Evolutionary conservation across 2,113 vertebrate species (phyloP).

Genomic region (Halichoerus grypus): DNA sequence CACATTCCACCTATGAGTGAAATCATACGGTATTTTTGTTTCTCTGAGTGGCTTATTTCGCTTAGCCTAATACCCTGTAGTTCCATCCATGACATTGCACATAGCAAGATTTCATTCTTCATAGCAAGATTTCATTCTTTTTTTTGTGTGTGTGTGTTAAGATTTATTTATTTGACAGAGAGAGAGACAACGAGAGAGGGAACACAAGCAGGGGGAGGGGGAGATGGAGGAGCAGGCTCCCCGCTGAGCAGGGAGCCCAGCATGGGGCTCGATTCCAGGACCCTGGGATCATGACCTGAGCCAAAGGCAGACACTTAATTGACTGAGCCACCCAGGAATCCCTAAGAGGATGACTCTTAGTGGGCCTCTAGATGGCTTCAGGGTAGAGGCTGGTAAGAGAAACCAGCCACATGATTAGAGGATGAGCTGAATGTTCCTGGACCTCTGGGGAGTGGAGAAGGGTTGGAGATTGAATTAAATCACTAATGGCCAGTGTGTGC

Average conservation of each 20-base stretch:
- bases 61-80: neutral
- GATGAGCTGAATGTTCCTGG: neutral
- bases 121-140: neutral
- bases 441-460: neutral
- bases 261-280: neutral
- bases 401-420: neutral
- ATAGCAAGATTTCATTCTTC: neutral
- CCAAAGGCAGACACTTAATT: neutral
- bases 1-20: neutral
- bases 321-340: neutral
- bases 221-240: too few relatives aligned
- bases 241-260: neutral
- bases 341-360: neutral
- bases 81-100: neutral
- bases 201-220: too few relatives aligned
- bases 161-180: too few relatives aligned
- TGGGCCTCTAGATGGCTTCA: neutral
- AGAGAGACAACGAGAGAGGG: too few relatives aligned
- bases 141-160: neutral
- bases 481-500: neutral
- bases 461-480: neutral
- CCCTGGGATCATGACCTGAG: neutral
- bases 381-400: neutral
- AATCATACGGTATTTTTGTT: neutral
- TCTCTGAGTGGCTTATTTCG: neutral